phyloP scores from a whole-genome alignment of 2,113 vertebrate species.

The Typhlomys cinereus region DNA sequence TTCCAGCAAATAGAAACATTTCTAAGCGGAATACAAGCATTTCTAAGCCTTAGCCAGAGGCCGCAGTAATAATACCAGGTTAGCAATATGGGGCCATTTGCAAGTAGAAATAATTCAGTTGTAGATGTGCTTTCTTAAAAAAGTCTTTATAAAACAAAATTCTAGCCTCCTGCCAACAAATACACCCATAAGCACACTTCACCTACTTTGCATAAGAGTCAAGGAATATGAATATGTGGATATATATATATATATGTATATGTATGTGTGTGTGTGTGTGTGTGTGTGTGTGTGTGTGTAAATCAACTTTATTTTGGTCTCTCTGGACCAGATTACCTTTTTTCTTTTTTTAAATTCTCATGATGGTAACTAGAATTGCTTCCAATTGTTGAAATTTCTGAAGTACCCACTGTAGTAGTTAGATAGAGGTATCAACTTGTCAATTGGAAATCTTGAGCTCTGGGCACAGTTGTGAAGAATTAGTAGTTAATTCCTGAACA shows the following conservation, averaged over 20 bases:
- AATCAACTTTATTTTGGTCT: conserved; percentile 31
- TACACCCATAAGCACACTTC: not conserved
- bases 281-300: not conserved
- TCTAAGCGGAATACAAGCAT: conserved; percentile 62
- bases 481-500: no score
- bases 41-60: conserved; percentile 40
- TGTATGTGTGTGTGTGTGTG: not conserved
- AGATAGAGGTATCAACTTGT: no score
- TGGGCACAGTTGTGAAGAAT: no score
- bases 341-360: not conserved
- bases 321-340: conserved; percentile 13
- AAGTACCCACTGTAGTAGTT: no score
- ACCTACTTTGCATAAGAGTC: conserved; percentile 45
- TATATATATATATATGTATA: not conserved
- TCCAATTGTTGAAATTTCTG: not conserved
- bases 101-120: conserved; percentile 56
- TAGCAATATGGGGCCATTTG: conserved; percentile 53
- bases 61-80: conserved; percentile 23
- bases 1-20: conserved; percentile 53
- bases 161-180: conserved; percentile 5
- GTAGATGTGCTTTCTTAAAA: conserved; percentile 53
- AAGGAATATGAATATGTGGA: not conserved
- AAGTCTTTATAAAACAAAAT: not conserved
- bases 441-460: no score
- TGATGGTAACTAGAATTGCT: conserved; percentile 14